phyloP scores from a whole-genome alignment of 2,888 invertebrate species.

The Synergus japonicus region DNA sequence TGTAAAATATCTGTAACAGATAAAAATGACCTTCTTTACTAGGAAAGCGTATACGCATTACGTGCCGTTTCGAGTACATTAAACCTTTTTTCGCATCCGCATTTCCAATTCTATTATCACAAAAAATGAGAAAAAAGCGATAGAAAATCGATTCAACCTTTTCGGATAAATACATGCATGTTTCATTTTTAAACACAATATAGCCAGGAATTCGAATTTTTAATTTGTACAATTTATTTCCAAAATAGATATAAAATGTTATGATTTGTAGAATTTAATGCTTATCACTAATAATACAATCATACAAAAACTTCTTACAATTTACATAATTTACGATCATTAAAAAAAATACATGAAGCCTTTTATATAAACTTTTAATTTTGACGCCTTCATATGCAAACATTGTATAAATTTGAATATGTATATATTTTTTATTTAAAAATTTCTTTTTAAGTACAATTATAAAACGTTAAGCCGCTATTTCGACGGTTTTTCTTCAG shows the following conservation, averaged over 20 bases:
- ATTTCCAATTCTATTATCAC: neutral
- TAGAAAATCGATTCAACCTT: neutral
- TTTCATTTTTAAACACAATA: too few species aligned
- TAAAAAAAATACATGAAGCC: too few species aligned
- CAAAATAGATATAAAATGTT: neutral
- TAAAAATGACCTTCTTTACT: constrained; percentile 22
- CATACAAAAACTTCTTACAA: too few species aligned
- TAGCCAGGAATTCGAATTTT: neutral
- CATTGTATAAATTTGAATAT: too few species aligned
- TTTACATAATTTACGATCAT: too few species aligned
- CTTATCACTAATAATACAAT: too few species aligned
- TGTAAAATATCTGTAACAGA: constrained; percentile 20
- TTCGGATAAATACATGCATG: neutral
- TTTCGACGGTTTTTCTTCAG: constrained; percentile 4
- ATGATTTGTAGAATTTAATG: too few species aligned
- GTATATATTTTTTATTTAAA: neutral
- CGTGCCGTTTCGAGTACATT: constrained; percentile 3
- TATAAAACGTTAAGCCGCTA: neutral
- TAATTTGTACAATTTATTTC: neutral
- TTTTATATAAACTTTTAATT: too few species aligned
- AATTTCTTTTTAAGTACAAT: neutral
- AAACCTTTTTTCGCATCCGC: neutral
- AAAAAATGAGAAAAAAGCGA: neutral
- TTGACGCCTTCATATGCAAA: too few species aligned
- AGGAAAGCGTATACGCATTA: constrained; percentile 11